phyloP scores from a whole-genome alignment of 1,140 invertebrate genomes.

The Batillaria attramentaria region DNA sequence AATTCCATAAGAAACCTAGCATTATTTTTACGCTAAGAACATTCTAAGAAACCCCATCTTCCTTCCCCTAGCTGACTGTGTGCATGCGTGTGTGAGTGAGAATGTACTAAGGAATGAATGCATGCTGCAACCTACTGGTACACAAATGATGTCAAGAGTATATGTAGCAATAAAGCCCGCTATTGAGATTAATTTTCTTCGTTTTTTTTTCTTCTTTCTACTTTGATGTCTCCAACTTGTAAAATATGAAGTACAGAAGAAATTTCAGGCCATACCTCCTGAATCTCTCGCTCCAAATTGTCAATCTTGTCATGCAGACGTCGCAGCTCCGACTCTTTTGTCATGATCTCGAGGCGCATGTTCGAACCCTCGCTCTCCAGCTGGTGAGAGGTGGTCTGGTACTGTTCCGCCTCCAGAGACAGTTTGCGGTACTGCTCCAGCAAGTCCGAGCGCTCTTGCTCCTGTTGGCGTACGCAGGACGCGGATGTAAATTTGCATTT shows the following conservation, averaged over 20 bases:
- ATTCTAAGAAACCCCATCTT: too few relatives aligned
- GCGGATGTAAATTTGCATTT: too few relatives aligned
- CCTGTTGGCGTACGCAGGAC: too few relatives aligned
- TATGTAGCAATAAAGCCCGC: too few relatives aligned
- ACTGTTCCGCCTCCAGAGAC: constrained; percentile 68
- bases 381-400: constrained; percentile 66
- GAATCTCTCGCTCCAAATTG: constrained; percentile 67
- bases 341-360: constrained; percentile 68
- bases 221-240: neutral
- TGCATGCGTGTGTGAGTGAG: too few relatives aligned
- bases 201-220: neutral
- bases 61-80: too few relatives aligned
- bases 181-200: too few relatives aligned
- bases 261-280: constrained; percentile 56
- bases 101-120: too few relatives aligned
- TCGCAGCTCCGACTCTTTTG: constrained; percentile 68
- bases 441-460: constrained; percentile 68
- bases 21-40: too few relatives aligned
- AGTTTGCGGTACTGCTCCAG: constrained; percentile 70
- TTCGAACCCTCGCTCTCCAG: constrained; percentile 71
- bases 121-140: too few relatives aligned
- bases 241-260: neutral
- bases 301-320: constrained; percentile 67
- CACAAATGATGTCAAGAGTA: too few relatives aligned
- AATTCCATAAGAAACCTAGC: too few relatives aligned